These are phyloP conservation scores for Myripristis murdjan DNA, from an alignment of 2,797 vertebrate genomes.

Conservation along the genomic window DNA sequence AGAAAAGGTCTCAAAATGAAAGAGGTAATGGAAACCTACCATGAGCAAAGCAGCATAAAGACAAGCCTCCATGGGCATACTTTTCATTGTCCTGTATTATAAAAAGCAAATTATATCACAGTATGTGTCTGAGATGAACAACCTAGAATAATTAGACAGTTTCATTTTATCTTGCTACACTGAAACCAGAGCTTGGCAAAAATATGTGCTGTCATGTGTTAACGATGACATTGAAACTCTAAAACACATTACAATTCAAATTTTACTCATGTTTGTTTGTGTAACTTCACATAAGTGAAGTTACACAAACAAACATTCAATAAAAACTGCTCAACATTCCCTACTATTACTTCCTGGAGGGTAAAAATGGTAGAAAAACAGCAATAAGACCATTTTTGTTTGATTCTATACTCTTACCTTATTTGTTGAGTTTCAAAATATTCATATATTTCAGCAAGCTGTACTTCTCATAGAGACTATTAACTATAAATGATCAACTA, in stretches of 20 bases:
- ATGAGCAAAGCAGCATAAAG: slow-evolving; percentile 41
- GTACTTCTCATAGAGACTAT: background rate
- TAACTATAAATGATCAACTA: background rate
- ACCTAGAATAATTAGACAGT: too few relatives aligned
- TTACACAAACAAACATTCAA: background rate
- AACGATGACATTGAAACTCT: background rate
- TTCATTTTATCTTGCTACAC: background rate
- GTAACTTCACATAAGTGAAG: background rate
- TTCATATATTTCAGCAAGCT: slow-evolving; percentile 1
- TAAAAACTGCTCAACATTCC: background rate
- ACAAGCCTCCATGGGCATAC: slow-evolving; percentile 22
- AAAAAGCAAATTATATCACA: too few relatives aligned
- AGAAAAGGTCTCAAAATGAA: background rate
- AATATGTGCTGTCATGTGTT: too few relatives aligned
- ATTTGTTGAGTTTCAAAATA: background rate
- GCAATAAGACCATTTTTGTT: background rate
- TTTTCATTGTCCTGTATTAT: background rate
- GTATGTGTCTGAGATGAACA: too few relatives aligned
- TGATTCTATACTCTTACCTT: background rate
- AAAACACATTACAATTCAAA: too few relatives aligned
- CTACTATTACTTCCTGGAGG: background rate
- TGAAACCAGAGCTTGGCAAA: background rate
- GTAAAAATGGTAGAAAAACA: background rate
- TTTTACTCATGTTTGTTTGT: too few relatives aligned
- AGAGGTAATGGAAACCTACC: slow-evolving; percentile 48